These are phyloP conservation scores for Dromas ardeola DNA, from an alignment of 2,113 vertebrate genomes.

Conservation along the genomic window DNA sequence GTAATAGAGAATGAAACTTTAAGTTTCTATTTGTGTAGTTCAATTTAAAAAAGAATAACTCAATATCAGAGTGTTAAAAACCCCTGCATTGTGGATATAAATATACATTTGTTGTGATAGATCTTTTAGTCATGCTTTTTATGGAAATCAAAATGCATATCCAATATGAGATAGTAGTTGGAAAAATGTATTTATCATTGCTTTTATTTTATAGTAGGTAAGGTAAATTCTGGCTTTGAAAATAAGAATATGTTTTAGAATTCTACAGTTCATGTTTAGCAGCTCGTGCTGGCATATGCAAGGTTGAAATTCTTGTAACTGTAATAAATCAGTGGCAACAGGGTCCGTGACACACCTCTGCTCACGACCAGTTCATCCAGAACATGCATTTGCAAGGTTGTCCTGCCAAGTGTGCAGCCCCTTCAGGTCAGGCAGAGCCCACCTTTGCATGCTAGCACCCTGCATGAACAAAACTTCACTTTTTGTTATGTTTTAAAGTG, in stretches of 20 bases:
- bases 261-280: not conserved
- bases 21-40: not conserved
- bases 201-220: not conserved
- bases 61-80: not conserved
- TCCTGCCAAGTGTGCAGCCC: not conserved
- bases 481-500: not conserved
- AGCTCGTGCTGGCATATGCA: not conserved
- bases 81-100: not conserved
- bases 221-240: not conserved
- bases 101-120: not conserved
- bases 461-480: not conserved
- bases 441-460: not conserved
- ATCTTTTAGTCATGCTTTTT: not conserved
- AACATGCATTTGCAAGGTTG: not conserved
- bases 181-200: not conserved
- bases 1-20: not conserved
- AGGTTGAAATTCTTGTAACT: not conserved
- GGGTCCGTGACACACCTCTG: not conserved
- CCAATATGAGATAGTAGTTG: not conserved
- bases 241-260: not conserved
- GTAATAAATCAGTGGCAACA: not conserved
- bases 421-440: not conserved
- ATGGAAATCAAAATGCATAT: not conserved
- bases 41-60: not conserved
- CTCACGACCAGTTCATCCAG: not conserved